phyloP scores from a whole-genome alignment of 1,140 invertebrate species.

The Rhizoglyphus robini region DNA sequence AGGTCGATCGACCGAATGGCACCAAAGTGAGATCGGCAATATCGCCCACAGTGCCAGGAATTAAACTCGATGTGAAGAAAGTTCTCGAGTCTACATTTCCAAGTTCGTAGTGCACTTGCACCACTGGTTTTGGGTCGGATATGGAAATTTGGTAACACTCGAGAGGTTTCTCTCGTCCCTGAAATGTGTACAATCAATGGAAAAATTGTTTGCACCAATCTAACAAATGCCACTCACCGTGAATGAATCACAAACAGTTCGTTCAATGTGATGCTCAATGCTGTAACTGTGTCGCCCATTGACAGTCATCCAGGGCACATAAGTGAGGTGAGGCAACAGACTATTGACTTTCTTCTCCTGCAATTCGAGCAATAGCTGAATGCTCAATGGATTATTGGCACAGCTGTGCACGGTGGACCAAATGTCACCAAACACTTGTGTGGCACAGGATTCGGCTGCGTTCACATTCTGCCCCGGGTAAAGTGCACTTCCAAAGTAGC shows the following conservation, averaged over 20 bases:
- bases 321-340: slow-evolving; percentile 12
- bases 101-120: neutral
- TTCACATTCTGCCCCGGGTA: neutral
- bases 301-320: slow-evolving; percentile 21
- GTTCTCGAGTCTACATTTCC: neutral
- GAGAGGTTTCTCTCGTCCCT: slow-evolving; percentile 16
- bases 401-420: neutral
- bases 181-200: too few species aligned
- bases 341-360: neutral
- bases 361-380: slow-evolving; percentile 3
- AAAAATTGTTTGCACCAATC: neutral
- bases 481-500: neutral
- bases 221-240: neutral
- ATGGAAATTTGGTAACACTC: slow-evolving; percentile 3
- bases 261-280: slow-evolving; percentile 14
- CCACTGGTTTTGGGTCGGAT: neutral
- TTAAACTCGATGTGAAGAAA: neutral
- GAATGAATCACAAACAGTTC: slow-evolving; percentile 22
- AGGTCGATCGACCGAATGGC: neutral
- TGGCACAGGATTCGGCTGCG: neutral
- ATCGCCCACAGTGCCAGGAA: neutral
- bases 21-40: neutral
- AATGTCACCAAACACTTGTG: neutral
- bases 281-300: slow-evolving; percentile 12
- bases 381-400: neutral